Conservation (phyloP, 2,888 invertebrate genomes). For the Esperia sulphurella region DNA sequence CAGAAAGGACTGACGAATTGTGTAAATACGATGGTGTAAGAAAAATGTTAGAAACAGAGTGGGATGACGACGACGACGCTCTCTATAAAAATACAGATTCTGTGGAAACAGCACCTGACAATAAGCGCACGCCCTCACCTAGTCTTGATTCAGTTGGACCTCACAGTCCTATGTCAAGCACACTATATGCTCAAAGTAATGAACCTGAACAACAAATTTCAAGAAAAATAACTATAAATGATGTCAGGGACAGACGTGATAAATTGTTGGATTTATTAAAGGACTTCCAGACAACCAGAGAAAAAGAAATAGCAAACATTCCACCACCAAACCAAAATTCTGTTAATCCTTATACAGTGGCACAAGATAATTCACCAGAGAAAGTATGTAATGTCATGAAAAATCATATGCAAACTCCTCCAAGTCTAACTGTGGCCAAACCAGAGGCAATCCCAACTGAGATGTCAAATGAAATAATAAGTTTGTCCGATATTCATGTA, state of each 20-base stretch:
- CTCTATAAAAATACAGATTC: conserved; percentile 55
- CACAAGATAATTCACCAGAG: background rate
- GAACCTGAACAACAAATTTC: conserved; percentile 16
- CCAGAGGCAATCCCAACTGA: conserved; percentile 34
- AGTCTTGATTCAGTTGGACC: conserved; percentile 22
- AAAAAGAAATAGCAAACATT: conserved; percentile 24
- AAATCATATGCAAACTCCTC: conserved; percentile 5
- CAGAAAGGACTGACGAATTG: conserved; percentile 36
- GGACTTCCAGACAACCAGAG: conserved; percentile 39
- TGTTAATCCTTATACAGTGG: conserved; percentile 10
- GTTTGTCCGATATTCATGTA: conserved; percentile 22
- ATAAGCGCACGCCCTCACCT: conserved; percentile 21
- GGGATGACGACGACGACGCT: conserved; percentile 73
- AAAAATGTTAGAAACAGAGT: conserved; percentile 51
- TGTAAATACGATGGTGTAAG: conserved; percentile 42
- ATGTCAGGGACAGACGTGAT: conserved; percentile 45
- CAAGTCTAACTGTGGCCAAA: conserved; percentile 3
- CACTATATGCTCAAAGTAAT: conserved; percentile 33
- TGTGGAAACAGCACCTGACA: conserved; percentile 16
- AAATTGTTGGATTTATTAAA: conserved; percentile 47
- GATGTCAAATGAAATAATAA: conserved; percentile 39
- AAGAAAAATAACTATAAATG: conserved; percentile 29
- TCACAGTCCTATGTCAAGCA: conserved; percentile 41
- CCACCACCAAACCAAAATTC: conserved; percentile 19
- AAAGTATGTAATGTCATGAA: background rate